Conservation (phyloP, 2,888 invertebrate species). For the Sesia bembeciformis region DNA sequence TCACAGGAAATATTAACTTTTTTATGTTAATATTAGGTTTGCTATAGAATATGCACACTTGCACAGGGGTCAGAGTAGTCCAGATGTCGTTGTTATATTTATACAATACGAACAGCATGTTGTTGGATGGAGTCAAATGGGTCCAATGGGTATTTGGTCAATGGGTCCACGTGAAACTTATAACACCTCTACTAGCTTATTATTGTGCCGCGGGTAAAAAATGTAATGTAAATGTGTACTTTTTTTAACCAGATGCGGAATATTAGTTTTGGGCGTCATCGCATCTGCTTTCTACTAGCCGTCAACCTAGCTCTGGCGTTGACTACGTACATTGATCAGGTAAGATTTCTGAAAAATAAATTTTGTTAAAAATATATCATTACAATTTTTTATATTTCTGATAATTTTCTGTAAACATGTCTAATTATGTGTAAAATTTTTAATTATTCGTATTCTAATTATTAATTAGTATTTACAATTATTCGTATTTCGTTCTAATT, state of each 20-base stretch:
- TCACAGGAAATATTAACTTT: no score
- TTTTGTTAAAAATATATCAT: background rate
- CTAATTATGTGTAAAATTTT: background rate
- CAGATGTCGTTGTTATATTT: no score
- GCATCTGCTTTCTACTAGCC: slow-evolving; percentile 36
- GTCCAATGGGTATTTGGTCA: no score
- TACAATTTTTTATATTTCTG: background rate
- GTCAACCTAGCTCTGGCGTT: slow-evolving; percentile 36
- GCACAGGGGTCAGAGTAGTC: no score
- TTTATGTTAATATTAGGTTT: no score
- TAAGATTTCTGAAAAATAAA: slow-evolving; percentile 14
- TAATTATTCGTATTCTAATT: background rate
- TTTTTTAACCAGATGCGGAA: slow-evolving; percentile 33
- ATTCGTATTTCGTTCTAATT: background rate
- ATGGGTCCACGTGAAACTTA: no score
- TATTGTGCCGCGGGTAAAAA: no score
- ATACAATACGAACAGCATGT: no score
- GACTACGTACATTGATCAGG: slow-evolving; percentile 51
- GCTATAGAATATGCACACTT: no score
- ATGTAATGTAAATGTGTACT: background rate
- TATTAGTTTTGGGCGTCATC: slow-evolving; percentile 23
- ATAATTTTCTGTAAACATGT: background rate
- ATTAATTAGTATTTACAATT: background rate
- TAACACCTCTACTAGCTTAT: no score
- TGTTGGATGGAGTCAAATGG: no score